Percentiles rank a stretch among this genome's conserved stretches.
Conservation (phyloP, 1,140 invertebrate species). For the Temnothorax curvispinosus region DNA sequence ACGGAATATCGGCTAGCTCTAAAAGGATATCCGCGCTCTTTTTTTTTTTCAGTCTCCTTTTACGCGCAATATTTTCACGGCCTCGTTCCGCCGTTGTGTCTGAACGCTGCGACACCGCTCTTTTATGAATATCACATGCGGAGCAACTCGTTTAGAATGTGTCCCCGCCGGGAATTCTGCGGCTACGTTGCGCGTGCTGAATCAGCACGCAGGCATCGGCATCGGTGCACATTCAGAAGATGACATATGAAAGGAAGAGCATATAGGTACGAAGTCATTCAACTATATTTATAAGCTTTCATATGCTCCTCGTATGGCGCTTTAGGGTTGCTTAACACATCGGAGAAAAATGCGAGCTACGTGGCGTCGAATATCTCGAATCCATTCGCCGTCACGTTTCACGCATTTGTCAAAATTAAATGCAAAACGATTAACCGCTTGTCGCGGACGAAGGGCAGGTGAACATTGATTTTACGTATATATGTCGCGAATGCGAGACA, state of each 20-base stretch:
- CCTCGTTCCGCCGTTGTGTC: slow-evolving; percentile 40
- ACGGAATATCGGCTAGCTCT: not conserved
- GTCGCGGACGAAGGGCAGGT: not conserved
- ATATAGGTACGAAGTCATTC: slow-evolving; percentile 13
- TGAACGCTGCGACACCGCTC: slow-evolving; percentile 21
- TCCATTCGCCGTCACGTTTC: not conserved
- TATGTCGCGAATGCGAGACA: not conserved
- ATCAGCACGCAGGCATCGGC: not conserved
- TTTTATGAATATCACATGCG: slow-evolving; percentile 45
- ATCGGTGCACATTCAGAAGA: slow-evolving; percentile 25
- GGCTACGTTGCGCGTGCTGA: not conserved
- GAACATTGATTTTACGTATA: not conserved
- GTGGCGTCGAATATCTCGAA: not conserved
- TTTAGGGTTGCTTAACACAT: not conserved
- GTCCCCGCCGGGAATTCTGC: slow-evolving; percentile 33
- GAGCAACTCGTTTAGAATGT: slow-evolving; percentile 46
- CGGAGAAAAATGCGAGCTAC: not conserved
- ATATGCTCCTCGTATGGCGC: not conserved
- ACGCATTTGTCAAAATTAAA: slow-evolving; percentile 17
- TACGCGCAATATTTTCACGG: slow-evolving; percentile 8
- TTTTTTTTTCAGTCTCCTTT: slow-evolving; percentile 9
- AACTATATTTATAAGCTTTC: slow-evolving; percentile 46
- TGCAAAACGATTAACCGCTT: not conserved
- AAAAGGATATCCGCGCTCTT: not conserved
- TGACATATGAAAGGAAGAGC: slow-evolving; percentile 37